These are phyloP conservation scores for Streptopelia turtur DNA, from an alignment of 2,797 vertebrate genomes.

Conservation along the genomic window DNA sequence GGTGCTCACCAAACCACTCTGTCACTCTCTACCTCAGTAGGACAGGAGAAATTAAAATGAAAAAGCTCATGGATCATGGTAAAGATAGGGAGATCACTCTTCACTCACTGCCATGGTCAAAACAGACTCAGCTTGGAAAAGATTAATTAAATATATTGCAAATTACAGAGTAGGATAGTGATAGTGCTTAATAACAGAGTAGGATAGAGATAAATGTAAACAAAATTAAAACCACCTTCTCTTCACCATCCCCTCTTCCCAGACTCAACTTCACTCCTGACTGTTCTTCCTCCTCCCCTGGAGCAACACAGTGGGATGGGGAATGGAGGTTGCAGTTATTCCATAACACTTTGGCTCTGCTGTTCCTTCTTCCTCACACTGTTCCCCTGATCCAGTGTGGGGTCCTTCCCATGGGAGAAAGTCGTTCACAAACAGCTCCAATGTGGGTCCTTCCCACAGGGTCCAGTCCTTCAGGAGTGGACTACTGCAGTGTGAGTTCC, in stretches of 20 bases:
- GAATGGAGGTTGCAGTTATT: fast-evolving
- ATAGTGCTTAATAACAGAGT: neutral
- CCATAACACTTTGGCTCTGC: neutral
- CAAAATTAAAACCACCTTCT: neutral
- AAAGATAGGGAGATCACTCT: neutral
- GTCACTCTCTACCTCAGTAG: neutral
- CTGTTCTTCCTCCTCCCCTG: fast-evolving
- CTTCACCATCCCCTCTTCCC: neutral
- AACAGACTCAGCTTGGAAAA: neutral
- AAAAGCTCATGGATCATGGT: neutral
- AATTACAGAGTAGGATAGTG: neutral
- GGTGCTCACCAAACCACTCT: neutral
- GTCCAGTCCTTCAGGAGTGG: neutral
- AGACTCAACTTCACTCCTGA: neutral
- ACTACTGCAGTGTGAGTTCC: fast-evolving
- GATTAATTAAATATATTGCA: neutral
- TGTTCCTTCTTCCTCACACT: neutral
- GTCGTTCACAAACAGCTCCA: neutral
- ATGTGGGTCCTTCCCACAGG: fast-evolving
- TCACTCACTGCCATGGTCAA: neutral
- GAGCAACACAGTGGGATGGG: fast-evolving
- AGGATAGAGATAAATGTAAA: neutral
- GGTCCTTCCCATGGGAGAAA: fast-evolving
- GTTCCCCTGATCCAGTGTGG: fast-evolving
- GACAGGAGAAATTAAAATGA: neutral